Percentiles rank a stretch among this genome's conserved stretches.
Conservation (phyloP, 2,888 invertebrate species). For the Nomada fucata region DNA sequence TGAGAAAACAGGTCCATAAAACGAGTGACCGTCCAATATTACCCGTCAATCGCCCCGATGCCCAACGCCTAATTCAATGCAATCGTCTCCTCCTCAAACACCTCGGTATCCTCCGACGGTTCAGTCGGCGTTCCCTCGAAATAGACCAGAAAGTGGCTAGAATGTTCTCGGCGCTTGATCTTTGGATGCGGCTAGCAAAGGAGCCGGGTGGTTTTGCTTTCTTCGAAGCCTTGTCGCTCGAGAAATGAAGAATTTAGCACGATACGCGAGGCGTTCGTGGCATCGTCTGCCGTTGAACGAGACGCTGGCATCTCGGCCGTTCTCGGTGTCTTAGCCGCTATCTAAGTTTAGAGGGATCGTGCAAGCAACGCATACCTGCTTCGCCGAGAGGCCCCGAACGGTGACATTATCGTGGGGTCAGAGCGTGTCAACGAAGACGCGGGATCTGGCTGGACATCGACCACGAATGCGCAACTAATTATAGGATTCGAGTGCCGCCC, state of each 20-base stretch:
- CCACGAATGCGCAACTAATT: constrained; percentile 56
- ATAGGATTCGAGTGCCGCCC: constrained; percentile 46
- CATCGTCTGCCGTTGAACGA: constrained; percentile 52
- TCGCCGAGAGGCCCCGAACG: constrained; percentile 70
- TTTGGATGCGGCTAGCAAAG: background rate
- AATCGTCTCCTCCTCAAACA: background rate
- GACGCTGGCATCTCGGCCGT: constrained; percentile 63
- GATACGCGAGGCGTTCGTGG: constrained; percentile 50
- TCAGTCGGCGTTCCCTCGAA: background rate
- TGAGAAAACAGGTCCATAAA: too few relatives aligned
- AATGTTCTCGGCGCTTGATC: background rate
- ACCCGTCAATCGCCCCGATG: too few relatives aligned
- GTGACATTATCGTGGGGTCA: constrained; percentile 81
- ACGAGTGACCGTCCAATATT: too few relatives aligned
- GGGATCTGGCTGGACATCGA: constrained; percentile 62
- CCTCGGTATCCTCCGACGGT: background rate
- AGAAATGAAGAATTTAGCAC: constrained; percentile 59
- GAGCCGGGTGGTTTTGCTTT: background rate
- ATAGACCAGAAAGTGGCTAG: constrained; percentile 12
- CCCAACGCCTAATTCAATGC: too few relatives aligned
- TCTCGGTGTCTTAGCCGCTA: constrained; percentile 36
- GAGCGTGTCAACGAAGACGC: constrained; percentile 73
- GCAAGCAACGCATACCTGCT: constrained; percentile 76
- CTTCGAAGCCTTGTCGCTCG: background rate
- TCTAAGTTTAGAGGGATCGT: constrained; percentile 80